Evolutionary conservation across 2,113 vertebrate genomes (phyloP).

Genomic region (Vulpes ferrilata): DNA sequence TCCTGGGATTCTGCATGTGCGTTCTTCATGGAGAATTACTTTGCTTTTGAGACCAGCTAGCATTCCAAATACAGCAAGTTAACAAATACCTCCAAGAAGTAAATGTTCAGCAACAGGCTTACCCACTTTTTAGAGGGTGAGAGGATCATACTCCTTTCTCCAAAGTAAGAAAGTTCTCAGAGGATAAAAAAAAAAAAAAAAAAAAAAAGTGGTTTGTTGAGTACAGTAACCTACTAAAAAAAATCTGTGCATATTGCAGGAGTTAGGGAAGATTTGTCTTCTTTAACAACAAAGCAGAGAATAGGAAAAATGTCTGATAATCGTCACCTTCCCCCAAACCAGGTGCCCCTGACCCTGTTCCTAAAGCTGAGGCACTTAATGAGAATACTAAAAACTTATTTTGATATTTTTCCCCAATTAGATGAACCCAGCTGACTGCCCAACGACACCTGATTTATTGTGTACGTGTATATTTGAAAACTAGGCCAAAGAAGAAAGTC

Average conservation of each 20-base stretch:
- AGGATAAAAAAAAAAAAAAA: no score
- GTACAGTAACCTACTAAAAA: background rate
- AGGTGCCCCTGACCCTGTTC: constrained; percentile 63
- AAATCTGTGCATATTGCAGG: background rate
- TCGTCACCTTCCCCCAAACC: background rate
- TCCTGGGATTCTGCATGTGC: background rate
- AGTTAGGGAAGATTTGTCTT: background rate
- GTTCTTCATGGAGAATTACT: fast-evolving
- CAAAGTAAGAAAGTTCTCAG: background rate
- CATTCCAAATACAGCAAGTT: background rate
- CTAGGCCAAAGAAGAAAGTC: background rate
- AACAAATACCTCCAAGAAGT: background rate
- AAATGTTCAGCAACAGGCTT: background rate
- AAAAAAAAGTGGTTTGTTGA: background rate
- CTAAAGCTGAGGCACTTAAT: constrained; percentile 50
- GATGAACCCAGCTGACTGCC: fast-evolving
- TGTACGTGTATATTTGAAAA: background rate
- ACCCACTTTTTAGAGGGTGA: fast-evolving
- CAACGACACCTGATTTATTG: constrained; percentile 1
- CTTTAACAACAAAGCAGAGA: background rate
- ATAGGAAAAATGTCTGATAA: background rate
- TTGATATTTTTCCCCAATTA: background rate
- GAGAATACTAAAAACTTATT: background rate
- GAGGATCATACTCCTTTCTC: background rate
- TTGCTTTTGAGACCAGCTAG: constrained; percentile 5